Conservation (phyloP, 2,113 vertebrate genomes). For the Ifrita kowaldi region DNA sequence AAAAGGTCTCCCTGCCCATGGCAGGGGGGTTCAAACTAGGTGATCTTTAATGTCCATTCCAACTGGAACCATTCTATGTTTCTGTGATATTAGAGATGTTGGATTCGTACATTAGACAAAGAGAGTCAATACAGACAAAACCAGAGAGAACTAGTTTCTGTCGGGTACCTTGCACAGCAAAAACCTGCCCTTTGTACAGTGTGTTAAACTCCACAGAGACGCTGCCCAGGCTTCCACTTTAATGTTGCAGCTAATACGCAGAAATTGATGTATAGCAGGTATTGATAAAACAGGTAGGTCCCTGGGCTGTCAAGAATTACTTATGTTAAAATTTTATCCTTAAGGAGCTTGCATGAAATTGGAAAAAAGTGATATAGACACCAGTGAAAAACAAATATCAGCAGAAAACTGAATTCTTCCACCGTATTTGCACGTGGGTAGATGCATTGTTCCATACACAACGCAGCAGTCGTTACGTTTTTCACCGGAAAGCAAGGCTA, state of each 20-base stretch:
- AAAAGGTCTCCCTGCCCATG: neutral
- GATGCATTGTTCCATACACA: neutral
- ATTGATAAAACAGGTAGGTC: neutral
- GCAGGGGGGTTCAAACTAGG: neutral
- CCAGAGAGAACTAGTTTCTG: neutral
- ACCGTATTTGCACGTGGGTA: accelerated
- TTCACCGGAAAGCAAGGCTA: neutral
- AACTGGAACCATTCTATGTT: neutral
- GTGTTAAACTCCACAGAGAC: neutral
- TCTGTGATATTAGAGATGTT: neutral
- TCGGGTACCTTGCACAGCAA: accelerated
- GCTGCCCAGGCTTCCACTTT: neutral
- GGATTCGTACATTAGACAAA: neutral
- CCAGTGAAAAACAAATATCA: neutral
- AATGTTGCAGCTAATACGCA: neutral
- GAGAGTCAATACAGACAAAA: neutral
- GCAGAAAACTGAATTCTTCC: neutral
- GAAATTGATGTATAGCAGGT: neutral
- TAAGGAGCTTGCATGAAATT: neutral
- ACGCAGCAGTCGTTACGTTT: neutral
- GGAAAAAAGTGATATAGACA: neutral
- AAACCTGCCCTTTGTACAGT: neutral
- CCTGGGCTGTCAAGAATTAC: neutral
- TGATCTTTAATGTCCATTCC: neutral
- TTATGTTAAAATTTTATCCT: neutral